A percentile compares a stretch with the other conserved stretches of the same genome.
These are phyloP conservation scores for Carollia perspicillata DNA, from an alignment of 2,113 vertebrate genomes.

Conservation along the genomic window DNA sequence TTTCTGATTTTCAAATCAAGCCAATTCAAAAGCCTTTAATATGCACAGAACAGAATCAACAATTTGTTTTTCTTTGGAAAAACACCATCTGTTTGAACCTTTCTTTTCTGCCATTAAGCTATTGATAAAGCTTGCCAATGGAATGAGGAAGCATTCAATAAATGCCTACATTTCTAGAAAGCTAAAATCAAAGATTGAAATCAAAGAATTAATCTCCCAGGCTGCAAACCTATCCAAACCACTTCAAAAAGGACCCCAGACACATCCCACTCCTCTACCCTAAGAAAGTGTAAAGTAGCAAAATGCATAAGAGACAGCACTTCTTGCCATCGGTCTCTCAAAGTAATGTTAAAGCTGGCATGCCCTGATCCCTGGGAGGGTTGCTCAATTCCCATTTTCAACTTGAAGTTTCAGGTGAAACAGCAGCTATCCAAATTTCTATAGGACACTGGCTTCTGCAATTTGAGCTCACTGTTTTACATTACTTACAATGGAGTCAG, in stretches of 20 bases:
- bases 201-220: background rate
- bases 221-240: background rate
- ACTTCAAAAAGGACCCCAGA: background rate
- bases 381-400: background rate
- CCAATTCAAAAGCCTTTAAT: constrained; percentile 50
- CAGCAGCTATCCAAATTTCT: background rate
- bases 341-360: background rate
- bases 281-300: constrained; percentile 28
- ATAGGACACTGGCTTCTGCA: background rate
- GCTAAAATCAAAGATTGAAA: background rate
- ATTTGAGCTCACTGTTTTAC: background rate
- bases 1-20: constrained; percentile 51
- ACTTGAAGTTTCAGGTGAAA: background rate
- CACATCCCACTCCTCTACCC: background rate
- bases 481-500: background rate
- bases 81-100: constrained; percentile 39
- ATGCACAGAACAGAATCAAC: constrained; percentile 49
- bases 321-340: background rate
- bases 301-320: background rate
- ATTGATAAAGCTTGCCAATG: constrained; percentile 41
- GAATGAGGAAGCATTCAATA: constrained; percentile 49
- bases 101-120: constrained; percentile 47
- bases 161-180: constrained; percentile 47
- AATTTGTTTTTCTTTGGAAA: constrained; percentile 46
- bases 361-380: background rate